Base-by-base conservation (phyloP, 2,797 vertebrate genomes). In the Phrynocephalus forsythii region DNA sequence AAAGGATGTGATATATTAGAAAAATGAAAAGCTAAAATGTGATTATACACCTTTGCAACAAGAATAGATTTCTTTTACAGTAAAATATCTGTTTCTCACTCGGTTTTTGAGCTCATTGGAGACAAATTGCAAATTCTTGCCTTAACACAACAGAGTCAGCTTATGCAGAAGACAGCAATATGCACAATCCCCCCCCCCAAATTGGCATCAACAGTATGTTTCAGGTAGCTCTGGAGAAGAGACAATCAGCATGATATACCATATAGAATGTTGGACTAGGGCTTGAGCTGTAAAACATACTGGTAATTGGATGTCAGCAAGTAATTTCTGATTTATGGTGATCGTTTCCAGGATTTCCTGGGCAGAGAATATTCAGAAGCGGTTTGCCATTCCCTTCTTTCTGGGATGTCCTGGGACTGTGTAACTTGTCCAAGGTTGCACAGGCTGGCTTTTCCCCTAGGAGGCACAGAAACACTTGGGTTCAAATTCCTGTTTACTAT, bases 21-120 rank as follows among this genome's bases (percentile, higher is more conserved):
- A 89, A 90, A 89, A 15, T 26, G 30, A 90, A 91, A 86, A 68
- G n/a, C 16, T 91, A 66, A 88, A 92, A 86, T 87, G 38, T 86
- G 30, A 73, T 88, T 30, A 69, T 80, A 18, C 0, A 50, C 26
- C n/a, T 86, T 90, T 92, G 90, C 78, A 9, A 82, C 73, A 86
- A 68, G 87, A 84, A 71, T 63, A 91, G 85, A 89, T 15, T 0
- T 84, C 93, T 22, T 1, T 84, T 44, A 44, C 3, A 44, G 38
- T 93, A 50, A 87, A 3, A 2, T 75, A 78, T 76, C 91, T 90
- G 89, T 1, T 89, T 93, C 89, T 91, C 56, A 91, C 30, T 84
- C 0, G 82, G 73, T 88, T 91, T 90, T 83, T 93, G 71, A 82
- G 22, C 11, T 90, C 26, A 91, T 52, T 15, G 50, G 69, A 28